Evolutionary conservation across 2,888 invertebrate genomes (phyloP).

Genomic region (Pecten maximus): DNA sequence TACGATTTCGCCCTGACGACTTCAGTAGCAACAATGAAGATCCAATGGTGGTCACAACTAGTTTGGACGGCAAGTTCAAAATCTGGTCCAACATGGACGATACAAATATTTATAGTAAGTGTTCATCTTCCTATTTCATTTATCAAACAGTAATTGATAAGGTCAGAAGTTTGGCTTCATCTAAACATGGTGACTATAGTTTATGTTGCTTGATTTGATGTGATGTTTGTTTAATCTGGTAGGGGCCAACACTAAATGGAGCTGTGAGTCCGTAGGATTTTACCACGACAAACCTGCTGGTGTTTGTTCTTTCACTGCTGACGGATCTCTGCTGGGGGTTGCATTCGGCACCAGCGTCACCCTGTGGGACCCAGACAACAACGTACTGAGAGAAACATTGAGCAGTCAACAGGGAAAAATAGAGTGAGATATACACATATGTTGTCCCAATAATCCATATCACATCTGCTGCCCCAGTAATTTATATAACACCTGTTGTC

Average conservation of each 20-base stretch:
- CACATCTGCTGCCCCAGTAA: too few relatives aligned
- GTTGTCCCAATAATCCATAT: too few relatives aligned
- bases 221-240: slow-evolving; percentile 43
- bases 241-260: slow-evolving; percentile 87
- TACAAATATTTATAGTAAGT: slow-evolving; percentile 83
- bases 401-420: slow-evolving; percentile 52
- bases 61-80: slow-evolving; percentile 88
- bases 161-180: too few relatives aligned
- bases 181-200: too few relatives aligned
- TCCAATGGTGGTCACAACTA: slow-evolving; percentile 86
- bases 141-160: too few relatives aligned
- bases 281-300: slow-evolving; percentile 86
- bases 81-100: slow-evolving; percentile 87
- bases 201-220: too few relatives aligned
- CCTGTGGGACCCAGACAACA: slow-evolving; percentile 86
- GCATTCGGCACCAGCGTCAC: slow-evolving; percentile 88
- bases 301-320: slow-evolving; percentile 87
- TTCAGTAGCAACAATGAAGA: slow-evolving; percentile 46
- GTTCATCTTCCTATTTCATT: background rate
- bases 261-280: slow-evolving; percentile 86
- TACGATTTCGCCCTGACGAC: slow-evolving; percentile 86
- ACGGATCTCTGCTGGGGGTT: slow-evolving; percentile 90
- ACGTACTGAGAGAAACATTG: slow-evolving; percentile 66
- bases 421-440: slow-evolving; percentile 52
- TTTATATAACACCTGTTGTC: too few relatives aligned